Evolutionary conservation across 2,113 vertebrate genomes (phyloP).

Genomic region (Galeopterus variegatus): DNA sequence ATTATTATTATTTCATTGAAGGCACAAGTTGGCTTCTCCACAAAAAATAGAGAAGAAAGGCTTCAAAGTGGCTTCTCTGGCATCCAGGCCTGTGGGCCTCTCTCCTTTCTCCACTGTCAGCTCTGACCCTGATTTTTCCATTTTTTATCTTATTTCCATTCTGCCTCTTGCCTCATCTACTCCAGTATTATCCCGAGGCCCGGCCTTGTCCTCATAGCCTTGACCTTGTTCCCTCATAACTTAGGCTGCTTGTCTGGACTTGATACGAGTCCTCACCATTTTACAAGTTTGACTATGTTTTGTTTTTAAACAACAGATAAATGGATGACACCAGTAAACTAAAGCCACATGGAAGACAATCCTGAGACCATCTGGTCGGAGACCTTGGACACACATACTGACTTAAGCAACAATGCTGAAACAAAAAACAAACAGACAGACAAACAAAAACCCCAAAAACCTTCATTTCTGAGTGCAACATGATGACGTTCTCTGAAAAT

Average conservation of each 20-base stretch:
- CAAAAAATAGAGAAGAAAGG: not conserved
- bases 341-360: not conserved
- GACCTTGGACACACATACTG: not conserved
- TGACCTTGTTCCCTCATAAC: conserved; percentile 7
- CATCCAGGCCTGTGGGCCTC: not conserved
- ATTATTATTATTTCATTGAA: not conserved
- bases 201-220: not conserved
- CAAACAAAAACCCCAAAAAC: not conserved
- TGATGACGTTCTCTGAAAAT: not conserved
- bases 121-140: conserved; percentile 8
- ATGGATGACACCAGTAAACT: not conserved
- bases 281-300: conserved; percentile 19
- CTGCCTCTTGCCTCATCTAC: not conserved
- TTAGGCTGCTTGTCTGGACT: not conserved
- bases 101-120: not conserved
- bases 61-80: not conserved
- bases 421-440: not conserved
- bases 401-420: conserved; percentile 27
- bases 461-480: not conserved
- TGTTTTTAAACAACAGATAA: conserved; percentile 60
- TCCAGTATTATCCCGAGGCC: not conserved
- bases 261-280: not conserved
- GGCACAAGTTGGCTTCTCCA: not conserved
- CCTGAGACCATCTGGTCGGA: conserved; percentile 1
- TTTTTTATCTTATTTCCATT: not conserved